Percentiles rank a stretch among this genome's conserved stretches.
phyloP scores from a whole-genome alignment of 2,888 invertebrate species.

The Ceratothoa steindachneri region DNA sequence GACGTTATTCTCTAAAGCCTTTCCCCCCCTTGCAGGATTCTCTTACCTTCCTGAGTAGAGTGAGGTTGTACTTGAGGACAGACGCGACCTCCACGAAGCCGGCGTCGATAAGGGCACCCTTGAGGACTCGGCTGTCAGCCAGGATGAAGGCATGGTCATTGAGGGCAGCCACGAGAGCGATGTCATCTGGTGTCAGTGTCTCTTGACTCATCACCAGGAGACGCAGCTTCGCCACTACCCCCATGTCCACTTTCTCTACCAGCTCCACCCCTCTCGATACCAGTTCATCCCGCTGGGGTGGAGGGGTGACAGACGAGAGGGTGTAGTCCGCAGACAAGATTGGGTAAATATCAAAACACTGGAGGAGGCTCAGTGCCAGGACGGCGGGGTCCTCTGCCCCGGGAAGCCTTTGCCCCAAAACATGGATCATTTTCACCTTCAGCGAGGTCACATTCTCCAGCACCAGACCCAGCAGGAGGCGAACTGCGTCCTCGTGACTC shows the following conservation, averaged over 20 bases:
- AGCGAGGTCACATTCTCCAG: constrained; percentile 70
- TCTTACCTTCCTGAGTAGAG: neutral
- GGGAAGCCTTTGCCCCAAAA: constrained; percentile 54
- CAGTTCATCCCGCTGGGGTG: neutral
- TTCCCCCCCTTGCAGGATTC: no score
- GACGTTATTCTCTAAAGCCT: no score
- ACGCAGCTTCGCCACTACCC: neutral
- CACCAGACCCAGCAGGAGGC: constrained; percentile 67
- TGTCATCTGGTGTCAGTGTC: neutral
- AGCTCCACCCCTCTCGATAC: neutral
- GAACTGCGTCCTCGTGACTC: constrained; percentile 63
- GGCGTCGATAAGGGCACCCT: constrained; percentile 58
- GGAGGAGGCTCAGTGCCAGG: neutral
- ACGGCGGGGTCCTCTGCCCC: neutral
- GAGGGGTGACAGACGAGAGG: neutral
- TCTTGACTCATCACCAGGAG: neutral
- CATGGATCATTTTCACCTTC: constrained; percentile 71
- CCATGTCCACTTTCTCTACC: neutral
- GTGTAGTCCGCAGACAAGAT: neutral
- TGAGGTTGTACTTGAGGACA: constrained; percentile 57
- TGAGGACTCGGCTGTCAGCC: constrained; percentile 47
- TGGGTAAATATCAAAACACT: neutral
- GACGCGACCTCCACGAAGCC: constrained; percentile 63
- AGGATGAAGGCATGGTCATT: constrained; percentile 21
- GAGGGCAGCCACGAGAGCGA: constrained; percentile 27